Percentiles rank a stretch among this genome's conserved stretches.
Conservation (phyloP, 2,888 invertebrate genomes). For the Orchesellides sinensis region DNA sequence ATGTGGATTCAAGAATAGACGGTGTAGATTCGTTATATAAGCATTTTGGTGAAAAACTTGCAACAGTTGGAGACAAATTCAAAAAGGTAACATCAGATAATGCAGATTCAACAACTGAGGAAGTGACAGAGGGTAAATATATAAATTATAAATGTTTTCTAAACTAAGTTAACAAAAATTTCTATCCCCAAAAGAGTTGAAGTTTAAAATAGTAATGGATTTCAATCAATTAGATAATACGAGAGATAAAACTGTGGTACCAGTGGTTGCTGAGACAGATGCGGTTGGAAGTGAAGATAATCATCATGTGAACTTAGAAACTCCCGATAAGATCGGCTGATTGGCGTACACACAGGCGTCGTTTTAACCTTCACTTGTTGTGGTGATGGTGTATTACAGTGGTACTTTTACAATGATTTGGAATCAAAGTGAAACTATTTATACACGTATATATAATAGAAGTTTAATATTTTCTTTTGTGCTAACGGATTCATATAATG, state of each 20-base stretch:
- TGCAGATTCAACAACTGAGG: background rate
- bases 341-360: too few species aligned
- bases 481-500: constrained; percentile 27
- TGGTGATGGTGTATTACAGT: too few species aligned
- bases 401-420: background rate
- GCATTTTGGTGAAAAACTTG: constrained; percentile 30
- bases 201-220: background rate
- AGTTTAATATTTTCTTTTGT: constrained; percentile 7
- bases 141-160: too few species aligned
- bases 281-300: too few species aligned
- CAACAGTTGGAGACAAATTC: constrained; percentile 18
- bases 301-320: background rate
- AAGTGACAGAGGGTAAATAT: background rate
- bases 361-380: too few species aligned
- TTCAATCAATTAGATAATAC: background rate
- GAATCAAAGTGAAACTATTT: background rate
- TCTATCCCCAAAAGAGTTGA: too few species aligned
- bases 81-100: constrained; percentile 4
- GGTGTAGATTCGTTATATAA: constrained; percentile 7
- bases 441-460: too few species aligned
- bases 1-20: too few species aligned
- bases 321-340: too few species aligned
- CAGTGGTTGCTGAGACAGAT: too few species aligned
- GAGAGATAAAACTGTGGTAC: background rate
- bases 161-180: too few species aligned